phyloP scores from a whole-genome alignment of 2,113 vertebrate species.

The Protobothrops mucrosquamatus region DNA sequence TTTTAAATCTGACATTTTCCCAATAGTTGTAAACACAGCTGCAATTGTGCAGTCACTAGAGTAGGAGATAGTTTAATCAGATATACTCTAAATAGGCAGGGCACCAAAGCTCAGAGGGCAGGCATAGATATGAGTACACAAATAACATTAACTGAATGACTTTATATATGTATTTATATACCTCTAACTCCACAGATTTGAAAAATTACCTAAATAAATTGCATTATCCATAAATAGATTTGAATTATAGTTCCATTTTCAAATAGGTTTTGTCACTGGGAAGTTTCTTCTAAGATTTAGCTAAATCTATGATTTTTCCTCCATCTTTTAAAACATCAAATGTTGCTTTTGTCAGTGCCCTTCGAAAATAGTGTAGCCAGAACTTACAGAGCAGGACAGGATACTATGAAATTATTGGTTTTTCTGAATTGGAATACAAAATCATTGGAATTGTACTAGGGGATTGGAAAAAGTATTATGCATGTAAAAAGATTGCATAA shows the following conservation, averaged over 20 bases:
- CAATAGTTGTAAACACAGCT: not conserved
- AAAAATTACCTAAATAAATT: not conserved
- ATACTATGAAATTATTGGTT: not conserved
- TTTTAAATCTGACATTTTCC: not conserved
- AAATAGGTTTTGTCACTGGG: not conserved
- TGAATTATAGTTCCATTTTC: not conserved
- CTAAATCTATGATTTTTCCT: not conserved
- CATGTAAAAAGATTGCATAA: not conserved
- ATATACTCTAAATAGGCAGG: not conserved
- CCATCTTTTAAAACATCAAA: not conserved
- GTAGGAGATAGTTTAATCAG: not conserved
- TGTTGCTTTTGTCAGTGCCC: not conserved
- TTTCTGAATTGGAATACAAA: not conserved
- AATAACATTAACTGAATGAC: not conserved
- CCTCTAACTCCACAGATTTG: not conserved
- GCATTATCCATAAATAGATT: not conserved
- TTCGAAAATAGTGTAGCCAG: not conserved
- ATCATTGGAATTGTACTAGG: not conserved
- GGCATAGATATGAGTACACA: not conserved
- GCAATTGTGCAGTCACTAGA: not conserved
- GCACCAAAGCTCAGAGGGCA: not conserved
- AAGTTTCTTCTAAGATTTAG: not conserved
- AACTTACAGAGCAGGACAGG: not conserved
- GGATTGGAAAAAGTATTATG: not conserved
- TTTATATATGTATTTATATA: not conserved